Conservation (phyloP, 2,113 vertebrate species). For the Crotalus tigris region DNA sequence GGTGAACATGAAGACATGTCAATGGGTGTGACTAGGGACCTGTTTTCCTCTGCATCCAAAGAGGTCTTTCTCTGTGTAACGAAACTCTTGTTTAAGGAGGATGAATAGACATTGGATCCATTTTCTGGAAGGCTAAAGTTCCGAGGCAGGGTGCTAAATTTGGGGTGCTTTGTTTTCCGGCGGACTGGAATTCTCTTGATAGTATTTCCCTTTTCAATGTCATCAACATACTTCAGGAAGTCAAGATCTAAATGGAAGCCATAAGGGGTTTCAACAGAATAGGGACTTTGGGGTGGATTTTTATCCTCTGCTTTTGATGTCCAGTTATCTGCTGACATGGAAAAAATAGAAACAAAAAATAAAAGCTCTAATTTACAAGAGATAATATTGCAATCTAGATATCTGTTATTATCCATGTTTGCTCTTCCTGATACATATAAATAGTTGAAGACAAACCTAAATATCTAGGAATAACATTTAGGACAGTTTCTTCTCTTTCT, state of each 20-base stretch:
- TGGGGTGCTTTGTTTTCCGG: constrained; percentile 84
- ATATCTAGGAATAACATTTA: not conserved
- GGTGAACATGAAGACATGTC: constrained; percentile 41
- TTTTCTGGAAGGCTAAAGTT: constrained; percentile 93
- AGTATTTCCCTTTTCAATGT: constrained; percentile 98
- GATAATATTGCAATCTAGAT: not conserved
- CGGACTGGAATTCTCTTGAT: constrained; percentile 92
- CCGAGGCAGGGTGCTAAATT: constrained; percentile 93
- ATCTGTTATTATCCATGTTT: not conserved
- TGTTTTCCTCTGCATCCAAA: constrained; percentile 76
- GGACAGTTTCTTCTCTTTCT: not conserved
- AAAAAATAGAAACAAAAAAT: not conserved
- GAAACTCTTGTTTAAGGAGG: constrained; percentile 71
- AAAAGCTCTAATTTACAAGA: not conserved
- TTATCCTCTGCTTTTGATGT: constrained; percentile 70
- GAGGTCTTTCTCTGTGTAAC: constrained; percentile 77
- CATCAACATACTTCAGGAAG: constrained; percentile 97
- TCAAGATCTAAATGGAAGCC: constrained; percentile 96
- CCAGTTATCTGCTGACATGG: constrained; percentile 77
- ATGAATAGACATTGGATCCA: constrained; percentile 53
- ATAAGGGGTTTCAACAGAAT: constrained; percentile 96
- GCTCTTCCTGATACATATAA: not conserved
- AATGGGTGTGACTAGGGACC: constrained; percentile 53
- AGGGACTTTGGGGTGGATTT: constrained; percentile 83
- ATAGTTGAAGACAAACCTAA: not conserved